Conservation (phyloP, 2,797 vertebrate species). For the Cynopterus sphinx region DNA sequence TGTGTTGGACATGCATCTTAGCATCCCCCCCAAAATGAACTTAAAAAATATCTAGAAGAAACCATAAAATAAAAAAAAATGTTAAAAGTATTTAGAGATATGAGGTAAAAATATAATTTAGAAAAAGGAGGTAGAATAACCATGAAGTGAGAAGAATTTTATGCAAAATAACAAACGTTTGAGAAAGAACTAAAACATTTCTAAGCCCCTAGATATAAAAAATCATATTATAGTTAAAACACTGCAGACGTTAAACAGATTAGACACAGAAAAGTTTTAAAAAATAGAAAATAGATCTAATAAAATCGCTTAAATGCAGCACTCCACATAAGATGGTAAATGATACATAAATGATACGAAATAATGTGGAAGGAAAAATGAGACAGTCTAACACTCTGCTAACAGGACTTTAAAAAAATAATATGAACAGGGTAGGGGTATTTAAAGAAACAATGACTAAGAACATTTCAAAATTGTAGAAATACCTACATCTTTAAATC, state of each 20-base stretch:
- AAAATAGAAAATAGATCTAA: neutral
- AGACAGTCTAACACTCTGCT: neutral
- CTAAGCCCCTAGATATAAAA: neutral
- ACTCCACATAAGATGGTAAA: neutral
- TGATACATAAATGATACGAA: neutral
- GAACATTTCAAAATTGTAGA: neutral
- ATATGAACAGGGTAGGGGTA: rapidly evolving
- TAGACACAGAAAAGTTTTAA: neutral
- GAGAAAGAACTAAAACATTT: neutral
- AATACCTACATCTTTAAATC: neutral
- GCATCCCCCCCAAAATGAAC: neutral
- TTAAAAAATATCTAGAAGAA: neutral
- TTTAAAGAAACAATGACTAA: neutral
- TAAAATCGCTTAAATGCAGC: neutral
- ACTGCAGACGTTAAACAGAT: neutral
- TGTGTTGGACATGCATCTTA: neutral
- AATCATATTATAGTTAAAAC: neutral
- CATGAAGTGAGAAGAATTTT: neutral
- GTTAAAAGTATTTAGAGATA: neutral
- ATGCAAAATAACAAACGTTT: neutral
- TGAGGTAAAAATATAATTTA: neutral
- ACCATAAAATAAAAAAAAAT: neutral
- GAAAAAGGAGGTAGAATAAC: neutral
- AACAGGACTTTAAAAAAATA: neutral
- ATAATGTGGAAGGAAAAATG: neutral